Percentiles rank a stretch among this genome's conserved stretches.
phyloP scores from a whole-genome alignment of 1,140 invertebrate genomes.

The Nephotettix cincticeps region DNA sequence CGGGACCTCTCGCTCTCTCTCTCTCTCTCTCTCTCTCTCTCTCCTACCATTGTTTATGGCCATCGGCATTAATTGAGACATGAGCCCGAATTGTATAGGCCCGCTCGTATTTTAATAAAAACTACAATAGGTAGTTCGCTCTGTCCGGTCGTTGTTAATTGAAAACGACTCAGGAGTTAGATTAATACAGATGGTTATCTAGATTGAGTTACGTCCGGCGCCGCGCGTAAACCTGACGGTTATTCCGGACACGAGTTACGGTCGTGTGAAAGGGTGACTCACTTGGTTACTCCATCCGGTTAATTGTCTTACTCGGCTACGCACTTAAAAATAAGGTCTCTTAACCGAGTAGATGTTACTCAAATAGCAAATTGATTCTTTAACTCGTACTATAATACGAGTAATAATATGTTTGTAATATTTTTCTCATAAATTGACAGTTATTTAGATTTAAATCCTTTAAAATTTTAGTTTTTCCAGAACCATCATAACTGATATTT shows the following conservation, averaged over 20 bases:
- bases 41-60: not conserved
- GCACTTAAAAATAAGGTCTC: too few species aligned
- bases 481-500: too few species aligned
- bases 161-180: slow-evolving; percentile 1
- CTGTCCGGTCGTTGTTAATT: not conserved
- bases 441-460: too few species aligned
- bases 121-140: not conserved
- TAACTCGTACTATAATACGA: too few species aligned
- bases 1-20: not conserved
- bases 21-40: too few species aligned
- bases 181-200: slow-evolving; percentile 18
- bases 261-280: slow-evolving; percentile 1
- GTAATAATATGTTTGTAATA: too few species aligned
- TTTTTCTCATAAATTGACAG: too few species aligned
- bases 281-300: not conserved
- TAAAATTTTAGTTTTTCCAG: too few species aligned
- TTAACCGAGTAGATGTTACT: too few species aligned
- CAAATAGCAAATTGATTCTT: too few species aligned
- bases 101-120: slow-evolving; percentile 19
- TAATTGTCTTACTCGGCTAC: too few species aligned
- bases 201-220: not conserved
- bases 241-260: slow-evolving; percentile 4
- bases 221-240: not conserved
- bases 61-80: slow-evolving; percentile 13
- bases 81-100: not conserved